Base-by-base conservation (phyloP, 2,888 invertebrate genomes). In the Harpalus rufipes region DNA sequence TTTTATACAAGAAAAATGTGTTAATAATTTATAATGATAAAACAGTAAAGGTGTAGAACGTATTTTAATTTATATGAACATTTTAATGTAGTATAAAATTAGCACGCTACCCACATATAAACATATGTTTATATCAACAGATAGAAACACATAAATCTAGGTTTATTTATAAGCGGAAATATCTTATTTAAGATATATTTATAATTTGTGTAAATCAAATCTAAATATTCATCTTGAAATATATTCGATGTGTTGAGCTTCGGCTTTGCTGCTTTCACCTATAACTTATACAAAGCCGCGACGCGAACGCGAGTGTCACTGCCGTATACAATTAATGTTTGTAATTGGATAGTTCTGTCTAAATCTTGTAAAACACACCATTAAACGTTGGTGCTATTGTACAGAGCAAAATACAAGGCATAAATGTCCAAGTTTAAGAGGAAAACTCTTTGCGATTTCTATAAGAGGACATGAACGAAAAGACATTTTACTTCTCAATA, bases 321-420 rank as follows among this genome's bases (percentile, higher is more conserved):
- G 58, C 25, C 78, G 56, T 56, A 18, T 76, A 25, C 58, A 78
- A 78, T 58, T 56, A 78, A 78, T 78, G 78, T 78, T 78, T 12
- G 78, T 78, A 78, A 78, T 78, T 78, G 78, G 78, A 78, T 78
- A 78, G 78, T 78, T 78, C 58, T 78, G 58, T 78, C 58, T 78
- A 78, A 78, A 78, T 56, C 78, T 14, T 78, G 78, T 78, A 78
- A 51, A 78, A 78, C 58, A 78, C 21, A 78, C 58, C 14, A 78
- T 78, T 56, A 78, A 78, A 78, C 58, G 56, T 58, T 58, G 56
- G 25, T 10, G 56, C 16, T 32, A 78, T 78, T 78, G 78, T 78
- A 78, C 12, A 56, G 10, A 12, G 44, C 44, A 51, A 51, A 58
- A 25, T 58, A 58, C 58, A 78, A 10, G 32, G 56, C 78, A 32